phyloP scores from a whole-genome alignment of 1,140 invertebrate genomes.

The Drosophila takahashii region DNA sequence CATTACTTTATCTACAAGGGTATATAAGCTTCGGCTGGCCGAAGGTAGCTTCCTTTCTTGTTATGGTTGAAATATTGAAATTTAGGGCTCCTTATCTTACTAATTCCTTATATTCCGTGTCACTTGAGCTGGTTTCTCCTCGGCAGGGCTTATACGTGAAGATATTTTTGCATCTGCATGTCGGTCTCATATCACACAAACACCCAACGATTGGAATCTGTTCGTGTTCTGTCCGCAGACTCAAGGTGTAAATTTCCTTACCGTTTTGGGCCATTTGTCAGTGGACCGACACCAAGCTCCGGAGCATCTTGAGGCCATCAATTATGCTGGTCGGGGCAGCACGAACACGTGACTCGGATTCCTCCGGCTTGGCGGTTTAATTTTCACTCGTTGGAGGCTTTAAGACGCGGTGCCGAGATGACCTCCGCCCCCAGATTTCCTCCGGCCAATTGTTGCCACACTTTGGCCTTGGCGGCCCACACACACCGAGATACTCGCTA shows the following conservation, averaged over 20 bases:
- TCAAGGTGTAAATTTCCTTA: slow-evolving; percentile 37
- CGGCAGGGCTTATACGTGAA: background rate
- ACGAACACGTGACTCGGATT: slow-evolving; percentile 51
- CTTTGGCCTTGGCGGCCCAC: slow-evolving; percentile 41
- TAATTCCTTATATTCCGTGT: background rate
- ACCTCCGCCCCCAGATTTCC: slow-evolving; percentile 24
- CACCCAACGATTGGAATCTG: slow-evolving; percentile 2
- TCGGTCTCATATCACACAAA: slow-evolving; percentile 7
- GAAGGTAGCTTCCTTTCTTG: too few species aligned
- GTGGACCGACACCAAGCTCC: slow-evolving; percentile 39
- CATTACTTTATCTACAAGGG: too few species aligned
- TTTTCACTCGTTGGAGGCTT: slow-evolving; percentile 8
- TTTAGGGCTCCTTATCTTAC: background rate
- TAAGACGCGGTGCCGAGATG: background rate
- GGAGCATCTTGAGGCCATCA: slow-evolving; percentile 56
- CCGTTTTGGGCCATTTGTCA: slow-evolving; percentile 53
- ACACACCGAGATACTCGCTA: slow-evolving; percentile 11
- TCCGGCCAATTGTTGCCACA: slow-evolving; percentile 44
- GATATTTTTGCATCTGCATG: slow-evolving; percentile 3
- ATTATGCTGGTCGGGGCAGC: slow-evolving; percentile 41
- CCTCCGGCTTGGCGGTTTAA: slow-evolving; percentile 21
- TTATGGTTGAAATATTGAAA: too few species aligned
- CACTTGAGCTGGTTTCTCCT: background rate
- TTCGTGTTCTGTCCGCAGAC: background rate
- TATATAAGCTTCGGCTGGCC: too few species aligned